Evolutionary conservation across 2,888 invertebrate species (phyloP).

Genomic region (Campoplex nolae): DNA sequence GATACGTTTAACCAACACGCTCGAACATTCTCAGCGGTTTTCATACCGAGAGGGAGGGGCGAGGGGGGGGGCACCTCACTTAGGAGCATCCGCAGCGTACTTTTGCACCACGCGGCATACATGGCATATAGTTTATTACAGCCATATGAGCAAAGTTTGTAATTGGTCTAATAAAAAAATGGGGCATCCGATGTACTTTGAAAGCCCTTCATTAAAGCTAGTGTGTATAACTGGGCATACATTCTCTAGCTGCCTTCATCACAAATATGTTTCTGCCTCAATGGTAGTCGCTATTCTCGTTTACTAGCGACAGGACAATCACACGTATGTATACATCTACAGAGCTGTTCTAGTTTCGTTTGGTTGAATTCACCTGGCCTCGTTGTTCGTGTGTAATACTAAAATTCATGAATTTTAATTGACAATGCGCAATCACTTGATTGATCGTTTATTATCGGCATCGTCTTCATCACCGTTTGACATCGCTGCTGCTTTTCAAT

Average conservation of each 20-base stretch:
- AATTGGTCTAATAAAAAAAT: conserved; percentile 79
- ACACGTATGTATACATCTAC: not conserved
- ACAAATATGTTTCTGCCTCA: conserved; percentile 1
- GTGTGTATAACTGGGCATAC: conserved; percentile 29
- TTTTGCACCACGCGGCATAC: not conserved
- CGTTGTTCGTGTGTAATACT: conserved; percentile 77
- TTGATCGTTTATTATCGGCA: conserved; percentile 15
- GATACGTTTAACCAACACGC: not conserved
- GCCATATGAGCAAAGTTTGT: conserved; percentile 66
- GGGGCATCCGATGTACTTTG: conserved; percentile 77
- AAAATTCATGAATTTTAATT: conserved; percentile 80
- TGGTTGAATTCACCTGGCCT: conserved; percentile 75
- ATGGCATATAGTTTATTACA: not conserved
- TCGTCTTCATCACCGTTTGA: conserved; percentile 42
- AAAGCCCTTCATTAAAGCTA: conserved; percentile 79
- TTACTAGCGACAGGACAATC: conserved; percentile 25
- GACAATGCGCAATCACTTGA: conserved; percentile 29
- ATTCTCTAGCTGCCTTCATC: not conserved
- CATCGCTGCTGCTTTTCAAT: conserved; percentile 43
- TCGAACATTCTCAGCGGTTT: not conserved
- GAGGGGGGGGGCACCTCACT: too few relatives aligned
- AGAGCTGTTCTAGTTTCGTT: not conserved
- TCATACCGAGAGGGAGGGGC: not conserved
- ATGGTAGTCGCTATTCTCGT: conserved; percentile 6
- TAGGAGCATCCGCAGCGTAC: not conserved